A percentile compares a stretch with the other conserved stretches of the same genome.
Evolutionary conservation across 2,797 vertebrate species (phyloP).

Genomic region (Pampus argenteus): DNA sequence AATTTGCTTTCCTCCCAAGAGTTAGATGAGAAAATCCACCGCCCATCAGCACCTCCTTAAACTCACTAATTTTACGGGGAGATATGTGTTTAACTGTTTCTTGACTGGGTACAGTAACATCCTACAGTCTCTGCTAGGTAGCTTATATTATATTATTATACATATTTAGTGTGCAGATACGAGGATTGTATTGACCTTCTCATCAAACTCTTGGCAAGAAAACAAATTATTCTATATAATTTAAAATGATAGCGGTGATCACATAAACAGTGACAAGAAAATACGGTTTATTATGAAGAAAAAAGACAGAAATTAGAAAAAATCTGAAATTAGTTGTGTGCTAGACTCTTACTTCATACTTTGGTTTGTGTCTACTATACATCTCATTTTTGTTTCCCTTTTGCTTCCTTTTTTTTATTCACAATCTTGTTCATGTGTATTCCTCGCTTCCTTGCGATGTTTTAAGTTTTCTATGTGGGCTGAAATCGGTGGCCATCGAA

Average conservation of each 20-base stretch:
- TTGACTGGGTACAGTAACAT: background rate
- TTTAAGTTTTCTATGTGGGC: conserved; percentile 4
- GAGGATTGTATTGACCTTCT: background rate
- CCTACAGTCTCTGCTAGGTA: background rate
- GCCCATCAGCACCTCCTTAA: background rate
- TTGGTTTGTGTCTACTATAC: conserved; percentile 55
- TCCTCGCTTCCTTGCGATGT: conserved; percentile 44
- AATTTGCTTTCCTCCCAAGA: background rate
- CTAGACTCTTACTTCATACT: conserved; percentile 29
- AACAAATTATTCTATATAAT: background rate
- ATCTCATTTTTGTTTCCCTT: conserved; percentile 59
- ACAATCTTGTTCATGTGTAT: conserved; percentile 53
- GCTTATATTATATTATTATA: no score
- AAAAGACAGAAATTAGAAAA: no score
- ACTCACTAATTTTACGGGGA: background rate
- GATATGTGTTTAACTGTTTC: background rate
- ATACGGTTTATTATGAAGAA: background rate
- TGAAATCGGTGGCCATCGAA: conserved; percentile 13
- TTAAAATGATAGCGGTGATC: background rate
- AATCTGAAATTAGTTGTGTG: conserved; percentile 5
- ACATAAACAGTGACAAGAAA: background rate
- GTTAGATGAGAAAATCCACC: no score
- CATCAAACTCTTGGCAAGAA: background rate
- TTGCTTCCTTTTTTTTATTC: conserved; percentile 55
- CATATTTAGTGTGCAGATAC: background rate